Percentiles rank a stretch among this genome's conserved stretches.
Evolutionary conservation across 2,888 invertebrate genomes (phyloP).

Genomic region (Drosophila recens): DNA sequence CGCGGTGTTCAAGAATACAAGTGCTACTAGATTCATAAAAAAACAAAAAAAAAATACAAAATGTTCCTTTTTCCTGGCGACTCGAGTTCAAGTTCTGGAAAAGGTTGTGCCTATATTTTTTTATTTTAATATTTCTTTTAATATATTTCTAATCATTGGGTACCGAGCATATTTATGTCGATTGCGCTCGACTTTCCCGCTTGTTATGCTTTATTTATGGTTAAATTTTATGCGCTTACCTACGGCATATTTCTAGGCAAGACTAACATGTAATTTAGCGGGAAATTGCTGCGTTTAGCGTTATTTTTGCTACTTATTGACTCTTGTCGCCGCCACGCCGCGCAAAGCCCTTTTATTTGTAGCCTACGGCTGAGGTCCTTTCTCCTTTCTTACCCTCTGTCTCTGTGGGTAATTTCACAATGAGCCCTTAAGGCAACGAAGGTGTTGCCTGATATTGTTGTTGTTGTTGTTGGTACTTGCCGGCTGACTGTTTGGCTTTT

Average conservation of each 20-base stretch:
- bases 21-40: too few relatives aligned
- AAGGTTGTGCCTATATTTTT: too few relatives aligned
- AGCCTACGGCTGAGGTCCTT: conserved; percentile 54
- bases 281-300: conserved; percentile 80
- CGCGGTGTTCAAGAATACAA: too few relatives aligned
- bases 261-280: conserved; percentile 60
- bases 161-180: too few relatives aligned
- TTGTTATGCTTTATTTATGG: conserved; percentile 66
- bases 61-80: too few relatives aligned
- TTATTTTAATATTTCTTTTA: too few relatives aligned
- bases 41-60: too few relatives aligned
- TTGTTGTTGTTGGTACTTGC: conserved; percentile 20
- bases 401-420: conserved; percentile 19
- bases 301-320: conserved; percentile 81
- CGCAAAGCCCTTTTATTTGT: conserved; percentile 47
- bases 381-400: conserved; percentile 18
- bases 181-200: conserved; percentile 1
- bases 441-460: conserved; percentile 44
- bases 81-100: too few relatives aligned
- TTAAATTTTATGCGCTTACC: conserved; percentile 57
- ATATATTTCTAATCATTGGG: too few relatives aligned
- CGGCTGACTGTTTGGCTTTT: conserved; percentile 38
- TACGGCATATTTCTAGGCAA: conserved; percentile 28
- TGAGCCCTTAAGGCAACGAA: conserved; percentile 31
- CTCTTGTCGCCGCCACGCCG: conserved; percentile 49